phyloP scores from a whole-genome alignment of 2,113 vertebrate genomes.

The Grammomys dolichurus region DNA sequence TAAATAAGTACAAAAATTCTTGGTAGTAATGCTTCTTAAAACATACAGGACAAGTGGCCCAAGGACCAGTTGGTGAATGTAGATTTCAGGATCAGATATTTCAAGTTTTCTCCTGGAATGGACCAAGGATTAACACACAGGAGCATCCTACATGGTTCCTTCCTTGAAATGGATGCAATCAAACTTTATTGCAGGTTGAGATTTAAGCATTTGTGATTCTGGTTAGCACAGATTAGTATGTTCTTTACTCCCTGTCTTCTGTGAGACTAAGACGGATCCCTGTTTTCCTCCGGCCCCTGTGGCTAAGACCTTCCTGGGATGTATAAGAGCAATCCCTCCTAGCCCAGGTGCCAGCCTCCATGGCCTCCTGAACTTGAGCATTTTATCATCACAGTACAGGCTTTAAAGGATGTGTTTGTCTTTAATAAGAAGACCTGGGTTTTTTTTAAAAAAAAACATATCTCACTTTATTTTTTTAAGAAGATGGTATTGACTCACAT shows the following conservation, averaged over 20 bases:
- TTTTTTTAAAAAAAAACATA: neutral
- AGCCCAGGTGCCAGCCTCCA: accelerated
- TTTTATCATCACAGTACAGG: neutral
- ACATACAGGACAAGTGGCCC: neutral
- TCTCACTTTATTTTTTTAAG: neutral
- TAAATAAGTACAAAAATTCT: neutral
- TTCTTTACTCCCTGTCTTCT: neutral
- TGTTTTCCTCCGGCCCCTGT: neutral
- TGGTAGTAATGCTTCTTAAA: neutral
- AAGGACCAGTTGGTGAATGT: neutral
- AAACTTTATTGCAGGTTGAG: too few species aligned
- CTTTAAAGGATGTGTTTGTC: neutral
- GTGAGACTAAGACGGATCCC: too few species aligned
- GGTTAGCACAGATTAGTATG: neutral
- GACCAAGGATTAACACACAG: neutral
- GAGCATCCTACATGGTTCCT: neutral
- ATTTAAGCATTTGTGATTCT: neutral
- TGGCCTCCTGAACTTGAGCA: too few species aligned
- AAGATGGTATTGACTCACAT: neutral
- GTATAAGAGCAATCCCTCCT: accelerated
- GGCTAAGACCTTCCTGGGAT: neutral
- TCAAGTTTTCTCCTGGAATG: neutral
- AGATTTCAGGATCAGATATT: neutral
- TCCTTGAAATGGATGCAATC: neutral
- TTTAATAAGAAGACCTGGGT: neutral